Percentiles rank a stretch among this genome's conserved stretches.
These are phyloP conservation scores for Melanotaenia parkinsoni DNA, from an alignment of 2,797 vertebrate genomes.

Conservation along the genomic window DNA sequence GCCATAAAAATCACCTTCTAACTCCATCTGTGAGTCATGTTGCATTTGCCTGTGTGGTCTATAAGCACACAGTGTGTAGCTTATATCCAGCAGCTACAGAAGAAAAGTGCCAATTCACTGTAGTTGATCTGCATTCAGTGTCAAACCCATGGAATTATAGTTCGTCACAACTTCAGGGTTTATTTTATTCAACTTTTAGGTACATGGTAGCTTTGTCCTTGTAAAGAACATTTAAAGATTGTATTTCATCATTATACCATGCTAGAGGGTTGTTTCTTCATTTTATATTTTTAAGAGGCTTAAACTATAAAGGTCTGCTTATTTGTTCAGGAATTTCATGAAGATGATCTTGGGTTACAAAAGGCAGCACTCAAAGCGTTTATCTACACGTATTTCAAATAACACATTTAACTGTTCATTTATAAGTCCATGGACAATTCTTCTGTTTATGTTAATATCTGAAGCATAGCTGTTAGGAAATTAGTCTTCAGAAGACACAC, in stretches of 20 bases:
- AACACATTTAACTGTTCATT: background rate
- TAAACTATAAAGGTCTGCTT: conserved; percentile 21
- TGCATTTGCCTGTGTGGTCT: conserved; percentile 3
- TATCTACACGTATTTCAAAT: background rate
- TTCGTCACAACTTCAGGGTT: conserved; percentile 11
- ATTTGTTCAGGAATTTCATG: conserved; percentile 42
- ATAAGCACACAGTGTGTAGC: conserved; percentile 5
- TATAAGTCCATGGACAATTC: background rate
- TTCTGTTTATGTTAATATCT: background rate
- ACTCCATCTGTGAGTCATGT: conserved; percentile 5
- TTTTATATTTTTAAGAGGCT: conserved; percentile 57
- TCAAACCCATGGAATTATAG: conserved; percentile 13
- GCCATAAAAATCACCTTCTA: conserved; percentile 11
- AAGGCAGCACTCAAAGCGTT: background rate
- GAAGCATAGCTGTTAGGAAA: background rate
- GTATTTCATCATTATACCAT: conserved; percentile 42
- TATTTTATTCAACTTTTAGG: conserved; percentile 38
- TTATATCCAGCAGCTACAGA: background rate
- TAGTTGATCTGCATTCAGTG: conserved; percentile 18
- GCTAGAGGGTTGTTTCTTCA: conserved; percentile 33
- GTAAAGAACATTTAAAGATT: conserved; percentile 26
- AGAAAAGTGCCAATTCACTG: conserved; percentile 12
- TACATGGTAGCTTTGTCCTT: conserved; percentile 14
- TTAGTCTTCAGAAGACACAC: background rate
- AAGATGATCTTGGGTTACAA: background rate